Percentiles rank a stretch among this genome's conserved stretches.
These are phyloP conservation scores for Euwallacea fornicatus DNA, from an alignment of 1,140 invertebrate genomes.

Conservation along the genomic window DNA sequence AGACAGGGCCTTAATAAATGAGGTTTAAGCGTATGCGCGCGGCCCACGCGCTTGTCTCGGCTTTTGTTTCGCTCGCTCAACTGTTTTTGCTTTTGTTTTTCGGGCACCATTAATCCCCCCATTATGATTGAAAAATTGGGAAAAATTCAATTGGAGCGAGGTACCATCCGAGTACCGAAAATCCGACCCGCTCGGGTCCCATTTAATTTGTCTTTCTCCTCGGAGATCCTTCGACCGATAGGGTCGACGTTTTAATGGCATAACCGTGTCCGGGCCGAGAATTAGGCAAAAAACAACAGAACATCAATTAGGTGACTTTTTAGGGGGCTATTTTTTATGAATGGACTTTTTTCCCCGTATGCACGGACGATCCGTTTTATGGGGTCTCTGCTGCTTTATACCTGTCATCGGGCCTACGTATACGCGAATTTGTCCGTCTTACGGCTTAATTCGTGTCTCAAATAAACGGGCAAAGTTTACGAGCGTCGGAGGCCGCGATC, in stretches of 20 bases:
- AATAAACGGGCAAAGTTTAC: too few species aligned
- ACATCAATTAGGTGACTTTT: conserved; percentile 44
- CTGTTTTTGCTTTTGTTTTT: conserved; percentile 9
- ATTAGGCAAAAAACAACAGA: conserved; percentile 49
- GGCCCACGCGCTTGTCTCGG: conserved; percentile 46
- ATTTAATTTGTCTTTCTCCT: conserved; percentile 34
- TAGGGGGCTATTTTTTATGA: neutral
- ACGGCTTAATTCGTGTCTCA: too few species aligned
- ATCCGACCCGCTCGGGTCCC: conserved; percentile 18
- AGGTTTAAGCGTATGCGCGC: conserved; percentile 43
- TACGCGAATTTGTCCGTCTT: too few species aligned
- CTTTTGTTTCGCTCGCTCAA: conserved; percentile 8
- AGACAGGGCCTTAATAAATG: conserved; percentile 54
- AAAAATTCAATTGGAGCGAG: neutral
- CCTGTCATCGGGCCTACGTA: too few species aligned
- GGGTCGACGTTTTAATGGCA: conserved; percentile 29
- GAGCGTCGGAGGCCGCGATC: neutral
- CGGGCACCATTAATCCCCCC: conserved; percentile 1
- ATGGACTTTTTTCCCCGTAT: conserved; percentile 22
- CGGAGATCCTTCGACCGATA: conserved; percentile 26
- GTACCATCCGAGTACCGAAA: conserved; percentile 21
- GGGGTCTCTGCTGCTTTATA: too few species aligned
- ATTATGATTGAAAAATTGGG: too few species aligned
- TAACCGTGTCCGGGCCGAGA: conserved; percentile 38
- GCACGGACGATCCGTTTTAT: conserved; percentile 6